Conservation (phyloP, 2,888 invertebrate genomes). For the Pachydiplax longipennis region DNA sequence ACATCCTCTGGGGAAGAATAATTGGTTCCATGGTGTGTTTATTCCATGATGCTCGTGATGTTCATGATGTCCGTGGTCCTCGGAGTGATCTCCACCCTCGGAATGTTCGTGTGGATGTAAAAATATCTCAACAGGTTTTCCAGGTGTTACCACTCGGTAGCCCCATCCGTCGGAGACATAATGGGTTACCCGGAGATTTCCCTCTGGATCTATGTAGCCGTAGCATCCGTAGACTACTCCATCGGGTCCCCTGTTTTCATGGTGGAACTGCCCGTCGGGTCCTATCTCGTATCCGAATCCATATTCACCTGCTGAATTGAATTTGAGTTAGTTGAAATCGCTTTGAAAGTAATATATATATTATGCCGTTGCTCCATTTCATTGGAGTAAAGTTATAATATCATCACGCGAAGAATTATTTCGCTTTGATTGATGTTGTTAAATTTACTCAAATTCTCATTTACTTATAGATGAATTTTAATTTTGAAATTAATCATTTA, state of each 20-base stretch:
- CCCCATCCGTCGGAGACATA: slow-evolving; percentile 82
- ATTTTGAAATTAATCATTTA: no score
- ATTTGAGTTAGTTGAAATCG: not conserved
- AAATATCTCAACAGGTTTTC: slow-evolving; percentile 72
- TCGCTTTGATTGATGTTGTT: no score
- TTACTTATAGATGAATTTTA: no score
- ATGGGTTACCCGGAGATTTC: slow-evolving; percentile 72
- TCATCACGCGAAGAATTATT: not conserved
- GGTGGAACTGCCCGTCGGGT: slow-evolving; percentile 79
- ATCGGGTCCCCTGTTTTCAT: slow-evolving; percentile 77
- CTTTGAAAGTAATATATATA: not conserved
- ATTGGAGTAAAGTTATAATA: not conserved
- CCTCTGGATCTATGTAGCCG: slow-evolving; percentile 76
- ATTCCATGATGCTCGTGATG: slow-evolving; percentile 64
- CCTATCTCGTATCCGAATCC: slow-evolving; percentile 81
- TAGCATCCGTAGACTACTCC: slow-evolving; percentile 83
- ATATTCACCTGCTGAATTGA: slow-evolving; percentile 67
- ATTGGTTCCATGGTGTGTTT: slow-evolving; percentile 70
- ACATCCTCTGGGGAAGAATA: slow-evolving; percentile 78
- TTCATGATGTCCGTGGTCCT: slow-evolving; percentile 51
- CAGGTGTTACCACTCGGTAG: slow-evolving; percentile 75
- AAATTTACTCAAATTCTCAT: no score
- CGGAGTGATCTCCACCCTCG: slow-evolving; percentile 44
- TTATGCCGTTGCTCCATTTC: not conserved
- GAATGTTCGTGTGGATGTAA: slow-evolving; percentile 60